Evolutionary conservation across 2,888 invertebrate genomes (phyloP), one percentile per base, ranked within the genome.

Genomic region (Diloba caeruleocephala): DNA sequence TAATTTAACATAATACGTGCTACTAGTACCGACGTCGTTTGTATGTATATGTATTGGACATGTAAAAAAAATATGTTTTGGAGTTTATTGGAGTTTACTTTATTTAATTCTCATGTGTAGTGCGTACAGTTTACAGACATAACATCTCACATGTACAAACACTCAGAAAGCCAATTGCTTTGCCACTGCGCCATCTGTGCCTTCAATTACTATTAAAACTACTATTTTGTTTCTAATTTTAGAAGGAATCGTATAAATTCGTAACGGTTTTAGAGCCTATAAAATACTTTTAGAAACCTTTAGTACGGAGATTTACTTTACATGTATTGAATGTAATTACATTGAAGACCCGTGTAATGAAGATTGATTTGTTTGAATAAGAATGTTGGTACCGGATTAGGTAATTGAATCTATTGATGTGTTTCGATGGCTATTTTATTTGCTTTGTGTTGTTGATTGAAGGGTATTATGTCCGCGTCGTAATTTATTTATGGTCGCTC

Each of bases 181-280:
- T n/a, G n/a, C n/a, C n/a, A n/a, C n/a, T n/a, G n/a, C n/a, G n/a
- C n/a, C n/a, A n/a, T n/a, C n/a, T n/a, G n/a, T n/a, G n/a, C n/a
- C n/a, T n/a, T n/a, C n/a, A n/a, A n/a, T n/a, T n/a, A n/a, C n/a
- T n/a, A n/a, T n/a, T n/a, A n/a, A n/a, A n/a, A n/a, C n/a, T n/a
- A n/a, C n/a, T n/a, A n/a, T n/a, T n/a, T 55, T 65, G 76, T 78
- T 78, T 81, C 64, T 77, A 77, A 76, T 60, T 25, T 25, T 25
- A 1, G 64, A 44, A 59, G 49, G 60, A 66, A 66, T 63, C 74
- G 71, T 76, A 73, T 73, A 72, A 62, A 46, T 56, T 51, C 72
- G 72, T 76, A 78, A 76, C 61, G 62, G 51, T 67, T 68, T 73
- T 51, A 68, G 57, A 59, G 60, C 42, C 62, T 52, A 68, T 81